Conservation (phyloP, 2,888 invertebrate genomes). For the Thyatira batis region DNA sequence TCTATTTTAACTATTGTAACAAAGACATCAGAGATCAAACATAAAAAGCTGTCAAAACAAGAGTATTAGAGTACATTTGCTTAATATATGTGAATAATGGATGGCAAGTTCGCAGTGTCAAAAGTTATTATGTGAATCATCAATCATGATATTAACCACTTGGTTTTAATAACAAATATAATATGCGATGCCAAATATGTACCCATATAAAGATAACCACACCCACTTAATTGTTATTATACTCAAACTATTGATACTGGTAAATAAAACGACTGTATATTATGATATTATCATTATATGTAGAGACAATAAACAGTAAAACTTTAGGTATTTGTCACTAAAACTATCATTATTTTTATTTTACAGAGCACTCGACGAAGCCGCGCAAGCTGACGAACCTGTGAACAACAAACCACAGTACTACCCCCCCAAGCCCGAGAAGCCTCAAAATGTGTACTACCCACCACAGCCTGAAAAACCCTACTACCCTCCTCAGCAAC, state of each 20-base stretch:
- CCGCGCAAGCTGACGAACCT: conserved; percentile 52
- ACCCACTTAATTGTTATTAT: too few relatives aligned
- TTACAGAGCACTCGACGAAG: conserved; percentile 59
- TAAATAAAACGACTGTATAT: too few relatives aligned
- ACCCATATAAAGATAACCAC: too few relatives aligned
- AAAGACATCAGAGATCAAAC: too few relatives aligned
- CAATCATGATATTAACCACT: not conserved
- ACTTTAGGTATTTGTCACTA: not conserved
- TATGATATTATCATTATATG: too few relatives aligned
- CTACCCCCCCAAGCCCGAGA: conserved; percentile 15
- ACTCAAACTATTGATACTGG: too few relatives aligned
- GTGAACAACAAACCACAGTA: conserved; percentile 48
- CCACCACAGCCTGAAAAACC: conserved; percentile 11
- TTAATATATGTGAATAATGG: conserved; percentile 8
- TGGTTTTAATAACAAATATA: not conserved
- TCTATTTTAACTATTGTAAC: too few relatives aligned
- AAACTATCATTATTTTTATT: conserved; percentile 15
- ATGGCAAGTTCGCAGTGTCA: conserved; percentile 29
- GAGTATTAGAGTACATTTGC: too few relatives aligned
- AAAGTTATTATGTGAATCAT: conserved; percentile 15
- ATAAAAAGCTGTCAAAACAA: too few relatives aligned
- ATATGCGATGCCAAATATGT: conserved; percentile 9
- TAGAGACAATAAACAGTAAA: too few relatives aligned
- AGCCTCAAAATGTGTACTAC: conserved; percentile 7
- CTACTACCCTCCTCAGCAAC: conserved; percentile 32